phyloP scores from a whole-genome alignment of 2,888 invertebrate genomes.

The Zygogramma bicolorata region DNA sequence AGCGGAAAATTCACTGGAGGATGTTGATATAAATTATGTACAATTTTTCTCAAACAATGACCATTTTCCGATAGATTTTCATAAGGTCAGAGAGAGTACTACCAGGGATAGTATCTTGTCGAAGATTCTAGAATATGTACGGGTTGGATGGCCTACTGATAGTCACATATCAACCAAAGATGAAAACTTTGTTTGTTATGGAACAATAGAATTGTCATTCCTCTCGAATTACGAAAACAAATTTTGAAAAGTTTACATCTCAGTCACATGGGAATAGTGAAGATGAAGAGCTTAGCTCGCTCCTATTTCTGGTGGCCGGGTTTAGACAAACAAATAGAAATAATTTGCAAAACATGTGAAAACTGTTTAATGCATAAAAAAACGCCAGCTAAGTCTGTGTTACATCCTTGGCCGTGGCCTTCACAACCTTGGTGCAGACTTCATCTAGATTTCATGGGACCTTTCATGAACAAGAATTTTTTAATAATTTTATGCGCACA shows the following conservation, averaged over 20 bases:
- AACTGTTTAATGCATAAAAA: not conserved
- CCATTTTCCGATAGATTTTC: not conserved
- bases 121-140: no score
- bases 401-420: not conserved
- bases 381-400: not conserved
- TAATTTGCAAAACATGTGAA: not conserved
- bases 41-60: no score
- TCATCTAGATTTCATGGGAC: not conserved
- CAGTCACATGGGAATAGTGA: not conserved
- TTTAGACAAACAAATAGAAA: not conserved
- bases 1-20: not conserved
- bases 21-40: not conserved
- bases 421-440: not conserved
- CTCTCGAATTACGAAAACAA: not conserved
- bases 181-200: constrained; percentile 5
- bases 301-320: not conserved
- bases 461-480: not conserved
- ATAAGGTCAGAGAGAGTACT: no score
- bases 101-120: no score
- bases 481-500: not conserved
- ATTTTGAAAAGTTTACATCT: not conserved
- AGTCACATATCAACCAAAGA: no score
- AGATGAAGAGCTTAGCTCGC: not conserved
- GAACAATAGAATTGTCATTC: constrained; percentile 17
- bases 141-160: no score